Percentiles rank a stretch among this genome's conserved stretches.
Evolutionary conservation across 2,888 invertebrate species (phyloP).

Genomic region (Euphydryas editha): DNA sequence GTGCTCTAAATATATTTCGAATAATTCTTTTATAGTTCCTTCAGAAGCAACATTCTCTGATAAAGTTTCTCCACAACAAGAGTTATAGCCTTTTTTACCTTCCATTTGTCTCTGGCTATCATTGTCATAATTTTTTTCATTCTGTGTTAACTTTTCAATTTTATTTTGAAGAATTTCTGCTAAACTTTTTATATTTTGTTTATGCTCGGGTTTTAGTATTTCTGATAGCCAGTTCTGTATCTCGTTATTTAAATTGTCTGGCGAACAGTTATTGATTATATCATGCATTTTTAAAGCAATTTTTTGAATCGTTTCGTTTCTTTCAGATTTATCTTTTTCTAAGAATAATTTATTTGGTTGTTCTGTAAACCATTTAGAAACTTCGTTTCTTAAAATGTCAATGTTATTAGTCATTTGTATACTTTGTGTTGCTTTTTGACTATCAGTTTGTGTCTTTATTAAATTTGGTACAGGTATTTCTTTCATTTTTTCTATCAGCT

Average conservation of each 20-base stretch:
- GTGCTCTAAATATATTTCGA: constrained; percentile 58
- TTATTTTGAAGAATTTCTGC: constrained; percentile 9
- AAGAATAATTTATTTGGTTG: constrained; percentile 4
- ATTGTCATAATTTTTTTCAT: background rate
- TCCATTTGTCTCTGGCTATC: background rate
- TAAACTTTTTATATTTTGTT: constrained; percentile 2
- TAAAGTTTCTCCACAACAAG: constrained; percentile 9
- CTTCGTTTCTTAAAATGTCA: background rate
- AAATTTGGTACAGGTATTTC: constrained; percentile 15
- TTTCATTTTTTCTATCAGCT: constrained; percentile 26
- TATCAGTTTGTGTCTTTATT: constrained; percentile 7
- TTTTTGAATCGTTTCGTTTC: background rate
- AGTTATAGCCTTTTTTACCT: background rate
- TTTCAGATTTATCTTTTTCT: background rate
- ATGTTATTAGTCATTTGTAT: background rate
- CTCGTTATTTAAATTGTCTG: background rate
- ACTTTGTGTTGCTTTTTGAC: background rate
- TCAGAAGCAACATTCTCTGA: constrained; percentile 40
- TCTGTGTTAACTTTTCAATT: background rate
- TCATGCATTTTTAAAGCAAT: background rate
- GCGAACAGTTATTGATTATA: background rate
- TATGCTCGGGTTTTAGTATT: constrained; percentile 18
- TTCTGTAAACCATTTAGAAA: background rate
- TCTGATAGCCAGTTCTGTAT: background rate
- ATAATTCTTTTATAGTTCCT: constrained; percentile 54